Evolutionary conservation across 2,888 invertebrate species (phyloP), one percentile per base, ranked within the genome.

Genomic region (Penaeus monodon): DNA sequence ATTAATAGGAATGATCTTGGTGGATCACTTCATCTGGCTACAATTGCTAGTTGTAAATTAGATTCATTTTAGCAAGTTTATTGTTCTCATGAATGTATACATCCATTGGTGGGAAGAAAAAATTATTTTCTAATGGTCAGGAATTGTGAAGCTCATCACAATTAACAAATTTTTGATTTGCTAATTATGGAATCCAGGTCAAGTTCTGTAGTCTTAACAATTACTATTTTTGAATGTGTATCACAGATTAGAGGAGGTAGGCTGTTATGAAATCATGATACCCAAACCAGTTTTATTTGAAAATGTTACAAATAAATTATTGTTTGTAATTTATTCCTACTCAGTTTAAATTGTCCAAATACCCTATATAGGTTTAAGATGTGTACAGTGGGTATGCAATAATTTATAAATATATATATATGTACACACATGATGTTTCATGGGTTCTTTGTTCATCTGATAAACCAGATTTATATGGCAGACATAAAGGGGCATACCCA

Each of bases 301-400:
- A 57, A 57, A 57, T 57, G 57, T 57, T 57, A 57, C 57, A 57
- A 57, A 57, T 77, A 49, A 17, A 77, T 24, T 76, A 49, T 57
- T 27, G 38, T 77, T 38, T 77, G 22, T 57, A 77, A 24, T 57
- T 57, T 57, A 24, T 77, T 77, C 57, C 14, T n/a, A 77, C 57
- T 57, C 57, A 57, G 57, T 57, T 57, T 77, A 38, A 27, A 17
- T 77, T 77, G 77, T 33, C 77, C 77, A 77, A 76, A 57, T 77
- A 57, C n/a, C 77, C 77, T 77, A 77, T 22, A 29, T 38, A 77
- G 29, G 77, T 77, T 57, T 77, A 77, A 27, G 57, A 77, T 57
- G 77, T 77, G 77, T 77, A 57, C 77, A 77, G 57, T 77, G 77
- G 77, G 77, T 77, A 77, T 77, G 77, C 77, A 77, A 27, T 77